Percentiles rank a stretch among this genome's conserved stretches.
Conservation (phyloP, 2,113 vertebrate species). For the Toxotes chatareus region DNA sequence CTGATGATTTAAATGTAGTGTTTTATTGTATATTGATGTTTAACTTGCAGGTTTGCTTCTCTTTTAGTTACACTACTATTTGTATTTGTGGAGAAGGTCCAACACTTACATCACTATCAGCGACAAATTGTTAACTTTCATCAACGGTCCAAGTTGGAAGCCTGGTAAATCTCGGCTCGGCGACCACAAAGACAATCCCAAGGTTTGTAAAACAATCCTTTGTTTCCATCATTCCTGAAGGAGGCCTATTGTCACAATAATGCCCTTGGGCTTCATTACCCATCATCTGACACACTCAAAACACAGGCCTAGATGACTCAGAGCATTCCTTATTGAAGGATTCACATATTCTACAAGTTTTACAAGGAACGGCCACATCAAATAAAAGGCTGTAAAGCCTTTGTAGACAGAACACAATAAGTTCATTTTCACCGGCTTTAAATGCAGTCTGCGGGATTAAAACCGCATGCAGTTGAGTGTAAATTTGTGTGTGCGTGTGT, state of each 20-base stretch:
- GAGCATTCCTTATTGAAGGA: conserved; percentile 71
- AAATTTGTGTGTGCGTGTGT: conserved; percentile 13
- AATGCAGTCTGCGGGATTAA: conserved; percentile 76
- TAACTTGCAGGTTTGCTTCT: conserved; percentile 25
- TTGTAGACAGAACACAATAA: conserved; percentile 81
- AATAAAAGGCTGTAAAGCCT: conserved; percentile 76
- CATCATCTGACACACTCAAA: conserved; percentile 48
- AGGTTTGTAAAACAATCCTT: conserved; percentile 75
- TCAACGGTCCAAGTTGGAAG: conserved; percentile 94
- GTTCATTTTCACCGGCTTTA: conserved; percentile 79
- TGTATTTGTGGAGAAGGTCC: conserved; percentile 87
- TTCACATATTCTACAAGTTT: conserved; percentile 72
- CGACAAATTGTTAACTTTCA: conserved; percentile 89
- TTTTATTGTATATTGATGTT: conserved; percentile 45
- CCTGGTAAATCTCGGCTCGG: conserved; percentile 92
- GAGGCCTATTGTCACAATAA: conserved; percentile 15
- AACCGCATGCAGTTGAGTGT: conserved; percentile 60
- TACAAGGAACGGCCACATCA: conserved; percentile 79
- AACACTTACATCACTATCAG: conserved; percentile 83
- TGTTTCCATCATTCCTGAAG: neutral
- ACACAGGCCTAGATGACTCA: conserved; percentile 57
- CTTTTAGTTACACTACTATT: conserved; percentile 87
- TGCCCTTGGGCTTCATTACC: conserved; percentile 29
- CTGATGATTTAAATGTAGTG: conserved; percentile 30
- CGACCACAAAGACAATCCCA: conserved; percentile 86